Conservation (phyloP, 2,888 invertebrate genomes). For the Odontomyia ornata region DNA sequence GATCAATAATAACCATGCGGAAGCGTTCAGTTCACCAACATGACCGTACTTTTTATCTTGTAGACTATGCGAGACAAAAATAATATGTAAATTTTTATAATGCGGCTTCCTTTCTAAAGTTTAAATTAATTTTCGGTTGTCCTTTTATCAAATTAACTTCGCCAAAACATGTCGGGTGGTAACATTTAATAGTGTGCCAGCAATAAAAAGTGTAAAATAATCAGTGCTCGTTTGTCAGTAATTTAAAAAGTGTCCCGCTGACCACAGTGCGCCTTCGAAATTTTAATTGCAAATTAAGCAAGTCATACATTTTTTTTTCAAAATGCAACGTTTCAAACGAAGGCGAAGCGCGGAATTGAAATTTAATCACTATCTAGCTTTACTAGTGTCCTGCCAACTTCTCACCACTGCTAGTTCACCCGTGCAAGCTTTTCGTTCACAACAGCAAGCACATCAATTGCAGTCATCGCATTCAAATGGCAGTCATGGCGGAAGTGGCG, state of each 20-base stretch:
- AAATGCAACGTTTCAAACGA: slow-evolving; percentile 37
- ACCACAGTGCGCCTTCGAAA: not conserved
- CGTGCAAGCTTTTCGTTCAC: slow-evolving; percentile 25
- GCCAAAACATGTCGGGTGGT: too few relatives aligned
- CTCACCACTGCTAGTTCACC: slow-evolving; percentile 26
- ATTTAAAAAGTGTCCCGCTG: not conserved
- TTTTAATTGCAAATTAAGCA: not conserved
- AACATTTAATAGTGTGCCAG: too few relatives aligned
- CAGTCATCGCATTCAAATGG: slow-evolving; percentile 40
- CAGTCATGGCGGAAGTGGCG: slow-evolving; percentile 35
- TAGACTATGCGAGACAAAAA: too few relatives aligned
- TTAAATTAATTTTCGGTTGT: too few relatives aligned
- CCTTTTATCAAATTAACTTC: too few relatives aligned
- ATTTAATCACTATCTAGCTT: slow-evolving; percentile 39
- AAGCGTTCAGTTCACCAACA: too few relatives aligned
- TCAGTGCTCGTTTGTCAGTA: too few relatives aligned
- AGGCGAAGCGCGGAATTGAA: slow-evolving; percentile 44
- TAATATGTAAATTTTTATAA: too few relatives aligned
- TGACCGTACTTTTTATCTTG: too few relatives aligned
- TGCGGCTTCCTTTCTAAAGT: too few relatives aligned
- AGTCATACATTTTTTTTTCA: not conserved
- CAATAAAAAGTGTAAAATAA: too few relatives aligned
- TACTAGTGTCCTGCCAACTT: slow-evolving; percentile 40
- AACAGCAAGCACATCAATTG: slow-evolving; percentile 40
- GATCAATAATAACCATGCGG: too few relatives aligned